Conservation (phyloP, 2,113 vertebrate species). For the Lanius collurio region DNA sequence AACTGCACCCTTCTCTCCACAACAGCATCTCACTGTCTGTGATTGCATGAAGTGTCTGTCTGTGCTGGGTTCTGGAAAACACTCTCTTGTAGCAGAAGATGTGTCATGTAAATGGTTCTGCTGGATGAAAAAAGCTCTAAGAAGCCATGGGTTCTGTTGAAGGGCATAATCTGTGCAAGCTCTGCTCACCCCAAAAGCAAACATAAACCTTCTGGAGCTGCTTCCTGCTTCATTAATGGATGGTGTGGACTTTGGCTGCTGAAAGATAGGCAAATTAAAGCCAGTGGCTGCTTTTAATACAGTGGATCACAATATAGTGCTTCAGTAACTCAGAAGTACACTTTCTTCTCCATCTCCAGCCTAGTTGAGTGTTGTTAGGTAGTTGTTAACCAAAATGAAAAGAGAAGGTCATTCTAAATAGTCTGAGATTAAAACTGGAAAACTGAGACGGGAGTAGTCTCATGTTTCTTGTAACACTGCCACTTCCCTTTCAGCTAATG, state of each 20-base stretch:
- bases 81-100: background rate
- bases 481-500: background rate
- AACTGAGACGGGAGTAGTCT: background rate
- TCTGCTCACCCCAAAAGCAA: constrained; percentile 14
- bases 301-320: background rate
- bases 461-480: background rate
- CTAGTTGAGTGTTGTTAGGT: background rate
- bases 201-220: constrained; percentile 1
- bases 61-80: background rate
- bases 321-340: background rate
- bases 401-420: background rate
- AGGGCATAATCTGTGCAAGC: background rate
- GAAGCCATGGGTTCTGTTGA: background rate
- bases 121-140: background rate
- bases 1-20: background rate
- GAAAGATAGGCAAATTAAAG: background rate
- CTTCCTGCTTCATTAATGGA: background rate
- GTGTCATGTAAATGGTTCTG: background rate
- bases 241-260: constrained; percentile 8
- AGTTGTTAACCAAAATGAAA: background rate
- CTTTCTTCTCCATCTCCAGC: background rate
- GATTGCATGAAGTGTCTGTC: background rate
- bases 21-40: background rate
- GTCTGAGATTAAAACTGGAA: background rate
- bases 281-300: background rate